These are phyloP conservation scores for Nemopilema nomurai DNA, from an alignment of 30 jellyfish, hydroid and myxozoan genomes.

Conservation along the genomic window DNA sequence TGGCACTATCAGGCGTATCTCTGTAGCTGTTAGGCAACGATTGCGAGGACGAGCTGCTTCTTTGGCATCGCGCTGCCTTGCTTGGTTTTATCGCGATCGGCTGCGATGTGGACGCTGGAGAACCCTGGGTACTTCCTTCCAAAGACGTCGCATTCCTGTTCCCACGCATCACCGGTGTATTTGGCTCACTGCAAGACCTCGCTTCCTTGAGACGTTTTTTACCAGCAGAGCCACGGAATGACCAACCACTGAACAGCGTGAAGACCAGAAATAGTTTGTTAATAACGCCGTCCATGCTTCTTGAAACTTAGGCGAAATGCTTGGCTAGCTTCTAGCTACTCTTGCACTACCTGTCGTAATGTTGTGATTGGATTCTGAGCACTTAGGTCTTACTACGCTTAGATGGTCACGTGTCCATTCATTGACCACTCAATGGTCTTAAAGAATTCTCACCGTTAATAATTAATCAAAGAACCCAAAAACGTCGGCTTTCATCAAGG, in stretches of 20 bases:
- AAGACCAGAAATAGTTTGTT: slow-evolving; percentile 10
- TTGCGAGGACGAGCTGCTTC: slow-evolving; percentile 23
- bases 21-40: slow-evolving; percentile 54
- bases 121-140: slow-evolving; percentile 7
- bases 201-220: slow-evolving; percentile 20
- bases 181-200: slow-evolving; percentile 57
- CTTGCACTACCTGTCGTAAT: slow-evolving; percentile 28
- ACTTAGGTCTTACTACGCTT: slow-evolving; percentile 31
- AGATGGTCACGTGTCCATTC: slow-evolving; percentile 51
- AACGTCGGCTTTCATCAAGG: neutral
- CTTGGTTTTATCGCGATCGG: slow-evolving; percentile 54
- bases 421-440: slow-evolving; percentile 56
- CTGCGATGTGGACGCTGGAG: slow-evolving; percentile 52
- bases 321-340: neutral
- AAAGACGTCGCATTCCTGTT: neutral
- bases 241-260: slow-evolving; percentile 63
- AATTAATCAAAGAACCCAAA: slow-evolving; percentile 23
- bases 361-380: neutral
- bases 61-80: neutral
- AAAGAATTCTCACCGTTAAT: slow-evolving; percentile 14
- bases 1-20: slow-evolving; percentile 50
- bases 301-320: neutral
- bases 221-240: slow-evolving; percentile 21
- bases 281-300: slow-evolving; percentile 9
- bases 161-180: slow-evolving; percentile 13